Conservation (phyloP, 2,888 invertebrate species). For the Phorcus lineatus region DNA sequence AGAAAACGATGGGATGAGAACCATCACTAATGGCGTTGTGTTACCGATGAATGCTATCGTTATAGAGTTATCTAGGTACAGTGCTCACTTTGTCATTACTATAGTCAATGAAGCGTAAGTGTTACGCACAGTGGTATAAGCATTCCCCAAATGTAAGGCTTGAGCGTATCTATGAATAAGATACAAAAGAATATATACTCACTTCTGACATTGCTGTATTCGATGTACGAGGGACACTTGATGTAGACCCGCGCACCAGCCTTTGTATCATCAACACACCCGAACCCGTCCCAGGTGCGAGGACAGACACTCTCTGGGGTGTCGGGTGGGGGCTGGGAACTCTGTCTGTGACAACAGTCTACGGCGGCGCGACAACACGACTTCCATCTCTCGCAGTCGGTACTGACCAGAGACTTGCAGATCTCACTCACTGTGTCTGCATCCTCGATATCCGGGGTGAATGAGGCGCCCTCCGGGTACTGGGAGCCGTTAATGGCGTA, state of each 20-base stretch:
- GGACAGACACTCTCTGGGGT: conserved; percentile 45
- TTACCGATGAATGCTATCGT: no score
- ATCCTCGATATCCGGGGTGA: conserved; percentile 47
- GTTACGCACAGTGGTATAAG: no score
- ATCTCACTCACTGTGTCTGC: conserved; percentile 35
- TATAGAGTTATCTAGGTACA: no score
- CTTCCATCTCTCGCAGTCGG: conserved; percentile 53
- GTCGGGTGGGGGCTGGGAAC: conserved; percentile 9
- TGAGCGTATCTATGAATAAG: no score
- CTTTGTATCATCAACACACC: conserved; percentile 55
- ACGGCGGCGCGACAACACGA: conserved; percentile 51
- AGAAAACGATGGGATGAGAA: no score
- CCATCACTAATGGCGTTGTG: no score
- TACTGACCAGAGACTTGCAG: conserved; percentile 42
- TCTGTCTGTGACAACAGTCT: conserved; percentile 52
- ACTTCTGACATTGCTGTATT: conserved; percentile 76
- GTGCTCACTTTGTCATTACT: no score
- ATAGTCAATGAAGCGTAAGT: no score
- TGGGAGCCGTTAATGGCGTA: conserved; percentile 16
- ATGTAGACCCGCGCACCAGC: conserved; percentile 60
- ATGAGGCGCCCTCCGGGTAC: neutral
- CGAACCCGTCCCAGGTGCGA: conserved; percentile 65
- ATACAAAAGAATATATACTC: conserved; percentile 31
- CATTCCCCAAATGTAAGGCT: no score
- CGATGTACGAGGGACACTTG: conserved; percentile 54